Evolutionary conservation across 2,113 vertebrate genomes (phyloP).

Genomic region (Poeciliopsis occidentalis): DNA sequence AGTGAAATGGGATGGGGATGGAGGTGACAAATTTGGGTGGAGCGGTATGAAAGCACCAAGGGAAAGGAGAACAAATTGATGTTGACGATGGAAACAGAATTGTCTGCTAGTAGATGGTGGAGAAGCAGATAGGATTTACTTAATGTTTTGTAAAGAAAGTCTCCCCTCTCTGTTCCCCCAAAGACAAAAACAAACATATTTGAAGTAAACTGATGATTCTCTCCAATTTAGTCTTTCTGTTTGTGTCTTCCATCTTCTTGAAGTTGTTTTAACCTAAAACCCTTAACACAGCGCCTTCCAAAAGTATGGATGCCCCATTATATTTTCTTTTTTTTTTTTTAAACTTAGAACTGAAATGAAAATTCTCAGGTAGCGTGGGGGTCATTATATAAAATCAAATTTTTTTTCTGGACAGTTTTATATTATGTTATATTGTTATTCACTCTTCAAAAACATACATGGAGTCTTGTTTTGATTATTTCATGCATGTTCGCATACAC

Average conservation of each 20-base stretch:
- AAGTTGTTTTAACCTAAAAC: background rate
- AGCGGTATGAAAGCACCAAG: background rate
- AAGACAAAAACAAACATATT: too few relatives aligned
- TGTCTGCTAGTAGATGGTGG: background rate
- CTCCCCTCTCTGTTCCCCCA: too few relatives aligned
- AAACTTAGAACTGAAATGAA: too few relatives aligned
- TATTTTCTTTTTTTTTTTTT: background rate
- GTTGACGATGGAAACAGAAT: background rate
- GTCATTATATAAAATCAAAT: too few relatives aligned
- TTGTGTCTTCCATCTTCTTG: background rate
- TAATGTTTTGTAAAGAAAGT: too few relatives aligned
- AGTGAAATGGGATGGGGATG: slow-evolving; percentile 6
- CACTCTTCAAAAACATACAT: too few relatives aligned
- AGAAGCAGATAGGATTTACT: background rate
- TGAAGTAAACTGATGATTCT: too few relatives aligned
- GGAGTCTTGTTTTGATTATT: too few relatives aligned
- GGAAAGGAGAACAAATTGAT: background rate
- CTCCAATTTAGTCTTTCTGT: background rate
- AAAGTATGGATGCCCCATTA: background rate
- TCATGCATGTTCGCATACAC: too few relatives aligned
- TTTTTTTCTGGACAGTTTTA: too few relatives aligned
- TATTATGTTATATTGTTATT: too few relatives aligned
- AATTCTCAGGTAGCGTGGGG: too few relatives aligned
- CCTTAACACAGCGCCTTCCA: background rate
- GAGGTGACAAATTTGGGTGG: slow-evolving; percentile 6